Evolutionary conservation across 1,140 invertebrate species (phyloP).

Genomic region (Drosophila pallidifrons): DNA sequence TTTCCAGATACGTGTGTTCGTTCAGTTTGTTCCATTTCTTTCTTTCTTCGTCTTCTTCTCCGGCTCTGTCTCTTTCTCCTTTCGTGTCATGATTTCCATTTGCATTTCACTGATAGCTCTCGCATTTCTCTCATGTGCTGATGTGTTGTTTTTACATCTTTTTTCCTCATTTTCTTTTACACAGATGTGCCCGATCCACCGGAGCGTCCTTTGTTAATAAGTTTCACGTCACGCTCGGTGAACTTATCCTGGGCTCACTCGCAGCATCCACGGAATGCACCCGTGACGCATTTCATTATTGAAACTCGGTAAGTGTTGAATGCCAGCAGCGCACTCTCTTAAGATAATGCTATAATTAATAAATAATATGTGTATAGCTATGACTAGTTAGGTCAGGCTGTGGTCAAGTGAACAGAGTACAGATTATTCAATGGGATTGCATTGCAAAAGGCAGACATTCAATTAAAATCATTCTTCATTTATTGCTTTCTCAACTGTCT

Average conservation of each 20-base stretch:
- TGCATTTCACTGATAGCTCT: conserved; percentile 72
- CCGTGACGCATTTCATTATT: conserved; percentile 90
- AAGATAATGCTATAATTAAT: background rate
- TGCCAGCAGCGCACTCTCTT: background rate
- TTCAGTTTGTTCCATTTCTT: conserved; percentile 26
- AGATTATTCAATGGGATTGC: conserved; percentile 1
- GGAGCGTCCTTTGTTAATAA: conserved; percentile 89
- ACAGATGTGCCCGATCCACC: conserved; percentile 90
- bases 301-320: conserved; percentile 88
- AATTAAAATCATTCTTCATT: conserved; percentile 58
- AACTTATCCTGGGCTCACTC: conserved; percentile 91
- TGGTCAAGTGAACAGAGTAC: background rate
- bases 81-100: conserved; percentile 71
- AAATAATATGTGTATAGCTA: background rate
- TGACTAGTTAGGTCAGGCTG: background rate
- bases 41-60: conserved; percentile 8
- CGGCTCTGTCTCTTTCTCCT: too few species aligned
- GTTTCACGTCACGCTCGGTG: conserved; percentile 90
- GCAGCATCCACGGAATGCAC: conserved; percentile 89
- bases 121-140: conserved; percentile 52
- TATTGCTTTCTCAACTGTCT: conserved; percentile 29
- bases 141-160: background rate
- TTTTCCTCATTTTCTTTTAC: background rate
- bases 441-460: conserved; percentile 38
- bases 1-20: conserved; percentile 55